A percentile compares a stretch with the other conserved stretches of the same genome.
These are phyloP conservation scores for Sebastes baramenuke DNA, from an alignment of 2,797 vertebrate species.

Conservation along the genomic window DNA sequence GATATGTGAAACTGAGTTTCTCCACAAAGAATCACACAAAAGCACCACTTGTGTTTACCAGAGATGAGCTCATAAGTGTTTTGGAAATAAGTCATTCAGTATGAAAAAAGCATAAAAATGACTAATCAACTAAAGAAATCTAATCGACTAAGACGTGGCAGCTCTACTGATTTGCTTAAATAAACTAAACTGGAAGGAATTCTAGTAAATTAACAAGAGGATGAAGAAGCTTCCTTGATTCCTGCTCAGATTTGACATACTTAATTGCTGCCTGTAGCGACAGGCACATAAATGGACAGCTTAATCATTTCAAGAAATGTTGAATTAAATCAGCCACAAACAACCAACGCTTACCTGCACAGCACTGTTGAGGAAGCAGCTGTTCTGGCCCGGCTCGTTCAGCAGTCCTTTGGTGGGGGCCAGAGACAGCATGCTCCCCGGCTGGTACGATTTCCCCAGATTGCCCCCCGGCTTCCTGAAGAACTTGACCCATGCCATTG, in stretches of 20 bases:
- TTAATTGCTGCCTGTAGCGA: neutral
- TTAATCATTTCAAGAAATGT: neutral
- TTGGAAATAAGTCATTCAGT: no score
- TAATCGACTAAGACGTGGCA: no score
- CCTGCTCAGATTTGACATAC: neutral
- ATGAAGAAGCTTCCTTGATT: neutral
- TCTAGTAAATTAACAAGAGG: neutral
- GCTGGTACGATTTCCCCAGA: constrained; percentile 93
- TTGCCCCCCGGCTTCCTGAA: constrained; percentile 92
- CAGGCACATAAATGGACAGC: neutral
- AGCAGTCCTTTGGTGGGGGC: constrained; percentile 97
- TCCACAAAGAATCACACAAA: no score
- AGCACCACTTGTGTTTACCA: no score
- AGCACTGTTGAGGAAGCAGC: constrained; percentile 98
- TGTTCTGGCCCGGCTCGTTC: constrained; percentile 98
- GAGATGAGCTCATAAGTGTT: no score
- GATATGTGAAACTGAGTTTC: no score
- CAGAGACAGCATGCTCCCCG: constrained; percentile 94
- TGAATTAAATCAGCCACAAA: neutral
- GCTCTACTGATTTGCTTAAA: neutral
- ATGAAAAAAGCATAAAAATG: no score
- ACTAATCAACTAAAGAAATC: no score
- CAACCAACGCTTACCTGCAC: constrained; percentile 89
- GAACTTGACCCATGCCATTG: constrained; percentile 98
- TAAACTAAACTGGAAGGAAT: neutral